phyloP scores from a whole-genome alignment of 2,888 invertebrate genomes.

The Lacanobia wlatinum region DNA sequence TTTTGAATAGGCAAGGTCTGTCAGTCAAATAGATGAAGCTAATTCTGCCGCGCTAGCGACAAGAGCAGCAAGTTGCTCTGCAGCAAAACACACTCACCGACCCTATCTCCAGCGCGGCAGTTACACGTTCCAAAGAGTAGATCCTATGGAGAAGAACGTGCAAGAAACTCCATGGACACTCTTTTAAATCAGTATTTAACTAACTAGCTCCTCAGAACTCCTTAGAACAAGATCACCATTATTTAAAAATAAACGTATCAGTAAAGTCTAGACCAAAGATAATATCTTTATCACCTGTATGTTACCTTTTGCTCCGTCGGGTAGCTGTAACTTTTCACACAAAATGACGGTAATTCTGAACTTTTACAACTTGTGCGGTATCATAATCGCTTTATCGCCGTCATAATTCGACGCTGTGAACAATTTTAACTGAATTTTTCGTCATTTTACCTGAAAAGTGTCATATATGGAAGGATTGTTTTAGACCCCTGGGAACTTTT shows the following conservation, averaged over 20 bases:
- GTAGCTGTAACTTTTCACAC: slow-evolving; percentile 34
- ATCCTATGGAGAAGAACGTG: no score
- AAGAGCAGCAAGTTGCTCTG: no score
- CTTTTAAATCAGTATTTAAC: no score
- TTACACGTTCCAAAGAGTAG: no score
- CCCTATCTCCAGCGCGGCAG: no score
- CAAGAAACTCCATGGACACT: no score
- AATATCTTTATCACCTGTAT: neutral
- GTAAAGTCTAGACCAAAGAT: neutral
- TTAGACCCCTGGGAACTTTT: neutral
- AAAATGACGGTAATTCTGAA: slow-evolving; percentile 35
- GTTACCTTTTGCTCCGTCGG: neutral
- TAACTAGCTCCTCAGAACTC: no score
- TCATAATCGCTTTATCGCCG: slow-evolving; percentile 44
- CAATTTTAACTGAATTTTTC: slow-evolving; percentile 30
- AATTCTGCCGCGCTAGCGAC: no score
- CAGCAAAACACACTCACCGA: no score
- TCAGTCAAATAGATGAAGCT: no score
- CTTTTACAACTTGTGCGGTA: slow-evolving; percentile 40
- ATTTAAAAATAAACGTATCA: neutral
- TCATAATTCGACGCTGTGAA: slow-evolving; percentile 18
- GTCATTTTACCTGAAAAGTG: slow-evolving; percentile 7
- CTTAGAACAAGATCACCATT: neutral
- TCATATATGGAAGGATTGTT: neutral
- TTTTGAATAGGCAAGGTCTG: no score